These are phyloP conservation scores for Caenorhabditis imperialis DNA, from an alignment of 2,888 invertebrate genomes.

Conservation along the genomic window DNA sequence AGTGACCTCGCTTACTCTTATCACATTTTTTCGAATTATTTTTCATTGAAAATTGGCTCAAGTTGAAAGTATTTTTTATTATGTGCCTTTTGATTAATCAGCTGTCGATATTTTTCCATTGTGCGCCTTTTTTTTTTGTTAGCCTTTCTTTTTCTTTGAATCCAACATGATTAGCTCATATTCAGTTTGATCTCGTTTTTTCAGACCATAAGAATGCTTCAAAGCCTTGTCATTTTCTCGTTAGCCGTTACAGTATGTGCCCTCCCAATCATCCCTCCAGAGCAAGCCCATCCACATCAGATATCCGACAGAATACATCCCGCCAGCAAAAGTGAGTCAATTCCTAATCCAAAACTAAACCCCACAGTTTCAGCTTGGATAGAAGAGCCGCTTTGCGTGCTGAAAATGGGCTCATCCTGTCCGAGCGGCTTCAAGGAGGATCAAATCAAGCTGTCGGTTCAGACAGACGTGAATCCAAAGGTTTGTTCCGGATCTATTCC, in stretches of 20 bases:
- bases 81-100: no score
- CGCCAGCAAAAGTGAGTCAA: constrained; percentile 9
- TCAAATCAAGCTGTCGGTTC: constrained; percentile 56
- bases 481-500: constrained; percentile 16
- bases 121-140: no score
- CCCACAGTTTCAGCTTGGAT: constrained; percentile 39
- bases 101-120: no score
- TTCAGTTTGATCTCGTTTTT: no score
- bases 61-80: no score
- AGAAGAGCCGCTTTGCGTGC: constrained; percentile 48
- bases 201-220: no score
- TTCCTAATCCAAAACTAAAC: background rate
- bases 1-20: no score
- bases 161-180: no score
- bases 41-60: no score
- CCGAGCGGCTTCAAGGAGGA: constrained; percentile 51
- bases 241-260: background rate
- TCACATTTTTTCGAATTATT: no score
- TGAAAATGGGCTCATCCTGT: constrained; percentile 55
- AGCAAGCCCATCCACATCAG: constrained; percentile 7
- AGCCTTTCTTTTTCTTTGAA: no score
- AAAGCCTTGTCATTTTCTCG: background rate
- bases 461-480: constrained; percentile 54
- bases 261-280: background rate
- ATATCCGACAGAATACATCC: constrained; percentile 1